Percentiles rank a stretch among this genome's conserved stretches.
Conservation (phyloP, 2,113 vertebrate genomes). For the Thryonomys swinderianus region DNA sequence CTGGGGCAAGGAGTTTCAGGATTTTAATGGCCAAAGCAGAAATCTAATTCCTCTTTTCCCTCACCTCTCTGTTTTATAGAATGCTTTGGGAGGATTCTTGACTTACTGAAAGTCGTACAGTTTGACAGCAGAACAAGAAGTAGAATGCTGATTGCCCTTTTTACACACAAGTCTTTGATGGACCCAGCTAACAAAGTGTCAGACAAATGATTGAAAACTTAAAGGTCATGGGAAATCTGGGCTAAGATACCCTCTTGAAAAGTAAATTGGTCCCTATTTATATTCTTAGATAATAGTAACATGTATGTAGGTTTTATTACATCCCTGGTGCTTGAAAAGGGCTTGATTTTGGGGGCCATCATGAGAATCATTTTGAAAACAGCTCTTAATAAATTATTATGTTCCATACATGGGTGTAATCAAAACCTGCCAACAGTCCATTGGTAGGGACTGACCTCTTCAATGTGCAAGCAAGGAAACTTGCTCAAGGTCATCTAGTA, state of each 20-base stretch:
- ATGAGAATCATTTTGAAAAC: not conserved
- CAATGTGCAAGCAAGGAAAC: not conserved
- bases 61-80: not conserved
- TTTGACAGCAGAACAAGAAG: not conserved
- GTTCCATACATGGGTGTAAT: not conserved
- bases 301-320: not conserved
- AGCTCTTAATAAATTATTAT: not conserved
- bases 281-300: not conserved
- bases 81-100: not conserved
- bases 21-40: slow-evolving; percentile 30
- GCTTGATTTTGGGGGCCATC: not conserved
- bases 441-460: not conserved
- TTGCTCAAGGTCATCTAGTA: not conserved
- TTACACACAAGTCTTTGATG: not conserved
- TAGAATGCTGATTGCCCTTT: not conserved
- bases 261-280: not conserved
- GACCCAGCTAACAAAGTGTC: not conserved
- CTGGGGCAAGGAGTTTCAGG: not conserved
- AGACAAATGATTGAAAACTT: not conserved
- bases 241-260: not conserved
- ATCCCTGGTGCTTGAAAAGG: not conserved
- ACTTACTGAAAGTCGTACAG: not conserved
- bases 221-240: not conserved
- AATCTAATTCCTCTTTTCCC: not conserved
- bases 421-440: not conserved